Percentiles rank a stretch among this genome's conserved stretches.
Conservation (phyloP, 2,113 vertebrate species). For the Bubo blakistoni region DNA sequence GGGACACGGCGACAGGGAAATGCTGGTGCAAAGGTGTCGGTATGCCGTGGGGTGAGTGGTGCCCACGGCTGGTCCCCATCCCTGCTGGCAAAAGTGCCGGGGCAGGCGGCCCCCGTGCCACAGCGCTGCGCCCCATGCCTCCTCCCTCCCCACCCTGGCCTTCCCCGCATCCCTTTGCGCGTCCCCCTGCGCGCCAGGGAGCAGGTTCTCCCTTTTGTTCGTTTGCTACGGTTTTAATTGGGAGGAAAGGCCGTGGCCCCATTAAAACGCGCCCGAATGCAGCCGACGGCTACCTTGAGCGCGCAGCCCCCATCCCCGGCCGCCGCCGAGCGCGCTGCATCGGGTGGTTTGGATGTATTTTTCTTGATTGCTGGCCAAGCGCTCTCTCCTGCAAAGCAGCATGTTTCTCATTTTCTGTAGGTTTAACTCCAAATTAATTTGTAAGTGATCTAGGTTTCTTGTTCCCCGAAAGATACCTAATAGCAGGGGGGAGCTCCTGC, state of each 20-base stretch:
- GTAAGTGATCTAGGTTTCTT: constrained; percentile 67
- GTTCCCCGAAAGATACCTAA: constrained; percentile 63
- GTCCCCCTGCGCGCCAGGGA: rapidly evolving
- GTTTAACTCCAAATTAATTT: constrained; percentile 71
- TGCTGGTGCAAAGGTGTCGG: neutral
- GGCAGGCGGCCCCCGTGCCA: neutral
- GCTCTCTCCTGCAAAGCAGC: constrained; percentile 62
- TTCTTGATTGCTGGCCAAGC: constrained; percentile 64
- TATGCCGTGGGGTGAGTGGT: rapidly evolving
- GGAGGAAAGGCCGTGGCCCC: neutral
- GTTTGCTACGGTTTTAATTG: neutral
- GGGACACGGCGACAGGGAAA: rapidly evolving
- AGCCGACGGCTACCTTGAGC: neutral
- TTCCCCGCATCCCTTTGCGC: rapidly evolving
- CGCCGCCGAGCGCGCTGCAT: neutral
- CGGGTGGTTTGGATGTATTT: constrained; percentile 54
- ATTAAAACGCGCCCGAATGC: neutral
- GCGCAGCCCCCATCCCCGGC: neutral
- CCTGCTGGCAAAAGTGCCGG: rapidly evolving
- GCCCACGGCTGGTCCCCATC: rapidly evolving
- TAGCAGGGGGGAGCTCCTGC: constrained; percentile 46
- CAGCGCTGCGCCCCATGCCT: neutral
- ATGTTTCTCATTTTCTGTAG: constrained; percentile 68
- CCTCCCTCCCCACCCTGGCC: neutral
- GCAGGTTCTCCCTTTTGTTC: neutral